phyloP scores from a whole-genome alignment of 2,888 invertebrate species.

The Epirrita christyi region DNA sequence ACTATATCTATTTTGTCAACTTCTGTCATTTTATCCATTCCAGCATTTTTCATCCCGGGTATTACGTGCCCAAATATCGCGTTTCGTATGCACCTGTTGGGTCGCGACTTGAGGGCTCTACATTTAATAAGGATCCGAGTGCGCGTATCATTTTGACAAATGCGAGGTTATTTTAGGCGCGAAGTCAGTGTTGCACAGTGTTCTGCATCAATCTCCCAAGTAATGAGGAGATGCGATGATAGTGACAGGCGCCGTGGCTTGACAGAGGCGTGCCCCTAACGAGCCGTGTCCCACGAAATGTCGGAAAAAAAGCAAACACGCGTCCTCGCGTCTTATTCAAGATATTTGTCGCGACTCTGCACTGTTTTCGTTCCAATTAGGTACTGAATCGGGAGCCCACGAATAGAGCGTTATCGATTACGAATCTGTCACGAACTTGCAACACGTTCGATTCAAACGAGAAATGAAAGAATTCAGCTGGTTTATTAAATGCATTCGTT shows the following conservation, averaged over 20 bases:
- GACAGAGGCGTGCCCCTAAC: conserved; percentile 58
- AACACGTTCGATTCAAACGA: conserved; percentile 52
- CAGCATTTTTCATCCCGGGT: conserved; percentile 58
- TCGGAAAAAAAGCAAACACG: conserved; percentile 33
- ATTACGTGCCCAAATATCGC: conserved; percentile 55
- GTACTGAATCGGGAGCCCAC: conserved; percentile 65
- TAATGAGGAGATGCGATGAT: conserved; percentile 66
- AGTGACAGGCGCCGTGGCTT: conserved; percentile 54
- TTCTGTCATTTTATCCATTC: conserved; percentile 61
- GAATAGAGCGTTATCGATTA: conserved; percentile 64
- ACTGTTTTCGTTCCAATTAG: conserved; percentile 67
- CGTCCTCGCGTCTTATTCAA: conserved; percentile 47
- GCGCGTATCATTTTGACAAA: conserved; percentile 35
- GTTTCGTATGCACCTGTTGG: conserved; percentile 65
- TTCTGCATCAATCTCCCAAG: conserved; percentile 57
- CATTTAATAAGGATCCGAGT: conserved; percentile 39
- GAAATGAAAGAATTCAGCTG: conserved; percentile 50
- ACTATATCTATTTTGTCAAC: conserved; percentile 54
- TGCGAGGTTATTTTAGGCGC: conserved; percentile 51
- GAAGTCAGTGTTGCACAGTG: conserved; percentile 44
- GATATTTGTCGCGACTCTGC: conserved; percentile 58
- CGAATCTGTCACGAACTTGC: conserved; percentile 58
- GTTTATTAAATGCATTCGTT: conserved; percentile 46
- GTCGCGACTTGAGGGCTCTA: conserved; percentile 26
- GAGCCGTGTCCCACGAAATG: conserved; percentile 51